These are phyloP conservation scores for Cherax destructor DNA, from an alignment of 1,140 invertebrate species.

Conservation along the genomic window DNA sequence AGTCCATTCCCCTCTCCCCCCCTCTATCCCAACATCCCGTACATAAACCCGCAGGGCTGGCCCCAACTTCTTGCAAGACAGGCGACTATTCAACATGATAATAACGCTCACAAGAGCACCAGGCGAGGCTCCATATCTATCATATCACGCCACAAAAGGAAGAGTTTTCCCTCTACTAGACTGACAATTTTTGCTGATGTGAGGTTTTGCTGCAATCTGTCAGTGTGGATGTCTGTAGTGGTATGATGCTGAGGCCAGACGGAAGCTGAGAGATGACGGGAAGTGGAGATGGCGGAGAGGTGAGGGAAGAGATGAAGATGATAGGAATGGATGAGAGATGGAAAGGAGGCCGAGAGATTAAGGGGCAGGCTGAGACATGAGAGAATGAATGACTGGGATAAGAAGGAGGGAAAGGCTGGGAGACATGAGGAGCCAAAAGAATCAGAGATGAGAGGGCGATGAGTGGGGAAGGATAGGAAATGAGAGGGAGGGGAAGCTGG, in stretches of 20 bases:
- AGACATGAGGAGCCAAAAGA: neutral
- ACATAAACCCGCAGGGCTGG: neutral
- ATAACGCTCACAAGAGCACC: constrained; percentile 25
- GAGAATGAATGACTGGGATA: neutral
- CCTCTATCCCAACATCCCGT: neutral
- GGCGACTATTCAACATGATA: constrained; percentile 25
- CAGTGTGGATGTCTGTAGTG: constrained; percentile 15
- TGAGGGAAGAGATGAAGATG: neutral
- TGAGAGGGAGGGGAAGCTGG: no score
- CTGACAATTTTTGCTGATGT: constrained; percentile 23
- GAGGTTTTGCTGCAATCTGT: constrained; percentile 47
- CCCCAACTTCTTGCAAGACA: constrained; percentile 2
- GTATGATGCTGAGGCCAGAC: neutral
- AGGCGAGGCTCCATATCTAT: constrained; percentile 16
- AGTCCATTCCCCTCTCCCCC: neutral
- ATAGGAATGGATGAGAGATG: neutral
- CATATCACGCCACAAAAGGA: constrained; percentile 29
- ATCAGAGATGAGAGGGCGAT: no score
- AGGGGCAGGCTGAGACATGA: neutral
- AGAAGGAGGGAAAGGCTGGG: neutral
- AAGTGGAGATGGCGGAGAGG: neutral
- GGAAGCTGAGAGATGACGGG: neutral
- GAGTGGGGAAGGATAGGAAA: no score
- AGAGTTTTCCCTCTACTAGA: neutral
- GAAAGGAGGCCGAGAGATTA: neutral